Base-by-base conservation (phyloP, 2,797 vertebrate genomes). In the Takifugu rubripes region DNA sequence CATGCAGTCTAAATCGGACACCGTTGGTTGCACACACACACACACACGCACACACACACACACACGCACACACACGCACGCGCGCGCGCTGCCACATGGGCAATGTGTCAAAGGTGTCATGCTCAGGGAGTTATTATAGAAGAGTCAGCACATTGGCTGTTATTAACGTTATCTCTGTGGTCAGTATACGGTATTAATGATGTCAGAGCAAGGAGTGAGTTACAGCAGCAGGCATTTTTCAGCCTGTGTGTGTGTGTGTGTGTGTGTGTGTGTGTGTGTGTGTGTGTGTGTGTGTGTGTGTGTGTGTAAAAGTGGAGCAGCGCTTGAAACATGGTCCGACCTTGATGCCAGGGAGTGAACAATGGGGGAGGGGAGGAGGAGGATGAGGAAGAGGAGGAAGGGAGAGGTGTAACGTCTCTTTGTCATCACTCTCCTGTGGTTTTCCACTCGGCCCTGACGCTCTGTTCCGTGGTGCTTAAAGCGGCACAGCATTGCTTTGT, bases 141-240 rank as follows among this genome's bases (percentile, higher is more conserved):
- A 61, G 70, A 84, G 76, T 82, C 84, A 83, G 72, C 77, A 75
- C 70, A 74, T 64, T 29, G 17, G 68, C 72, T 78, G 74, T 71
- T 83, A 84, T 86, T 86, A 85, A 88, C 84, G 81, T 88, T 85
- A 83, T 86, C 78, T 87, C 71, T 55, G 64, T 75, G 75, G 84
- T 85, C 82, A 77, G 74, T 82, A 70, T 82, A 77, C 86, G 56
- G 78, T 82, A 83, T 88, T 87, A 87, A 88, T 88, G 86, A 88
- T 86, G 87, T 82, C 75, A 83, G 81, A 60, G 77, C 59, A 26
- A 70, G 76, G 57, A 66, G 75, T 71, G 76, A 78, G 78, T 70
- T 75, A 76, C 71, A 73, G 68, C 67, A 62, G 70, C 5, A 14
- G 64, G 48, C 27, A 53, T 75, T 75, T 68, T 67, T 77, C 69